Evolutionary conservation across 92 coral and sea anemone species (phyloP).

Genomic region (Zoanthus solanderi): DNA sequence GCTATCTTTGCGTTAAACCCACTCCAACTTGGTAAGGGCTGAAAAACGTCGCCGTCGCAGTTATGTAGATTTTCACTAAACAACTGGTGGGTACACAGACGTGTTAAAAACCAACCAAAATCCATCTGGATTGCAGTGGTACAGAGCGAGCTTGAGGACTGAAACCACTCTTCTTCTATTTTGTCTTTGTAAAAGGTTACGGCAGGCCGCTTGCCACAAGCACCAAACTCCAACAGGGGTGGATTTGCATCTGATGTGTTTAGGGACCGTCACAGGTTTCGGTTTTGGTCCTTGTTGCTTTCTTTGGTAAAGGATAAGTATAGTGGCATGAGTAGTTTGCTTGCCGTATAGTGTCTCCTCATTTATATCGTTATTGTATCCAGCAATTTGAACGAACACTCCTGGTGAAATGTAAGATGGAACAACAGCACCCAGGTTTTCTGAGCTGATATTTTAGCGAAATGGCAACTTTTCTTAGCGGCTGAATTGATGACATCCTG

Average conservation of each 20-base stretch:
- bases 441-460: not conserved
- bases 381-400: not conserved
- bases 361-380: too few species aligned
- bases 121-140: not conserved
- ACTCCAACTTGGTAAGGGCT: conserved; percentile 65
- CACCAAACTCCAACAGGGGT: not conserved
- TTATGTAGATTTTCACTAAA: not conserved
- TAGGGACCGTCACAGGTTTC: not conserved
- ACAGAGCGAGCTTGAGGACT: not conserved
- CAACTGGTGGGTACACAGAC: not conserved
- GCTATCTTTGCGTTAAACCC: conserved; percentile 66
- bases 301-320: not conserved
- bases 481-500: conserved; percentile 51
- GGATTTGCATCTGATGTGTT: not conserved
- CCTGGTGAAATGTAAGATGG: not conserved
- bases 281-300: not conserved
- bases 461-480: not conserved
- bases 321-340: too few species aligned
- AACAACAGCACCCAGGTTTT: not conserved
- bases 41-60: conserved; percentile 12
- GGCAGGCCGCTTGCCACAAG: not conserved
- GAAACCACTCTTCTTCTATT: not conserved
- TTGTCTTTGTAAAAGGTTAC: not conserved
- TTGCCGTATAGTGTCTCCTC: too few species aligned
- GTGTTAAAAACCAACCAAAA: not conserved